Percentiles rank a stretch among this genome's conserved stretches.
These are phyloP conservation scores for Enteromius paludinosus DNA, from an alignment of 2,797 vertebrate genomes.

Conservation along the genomic window DNA sequence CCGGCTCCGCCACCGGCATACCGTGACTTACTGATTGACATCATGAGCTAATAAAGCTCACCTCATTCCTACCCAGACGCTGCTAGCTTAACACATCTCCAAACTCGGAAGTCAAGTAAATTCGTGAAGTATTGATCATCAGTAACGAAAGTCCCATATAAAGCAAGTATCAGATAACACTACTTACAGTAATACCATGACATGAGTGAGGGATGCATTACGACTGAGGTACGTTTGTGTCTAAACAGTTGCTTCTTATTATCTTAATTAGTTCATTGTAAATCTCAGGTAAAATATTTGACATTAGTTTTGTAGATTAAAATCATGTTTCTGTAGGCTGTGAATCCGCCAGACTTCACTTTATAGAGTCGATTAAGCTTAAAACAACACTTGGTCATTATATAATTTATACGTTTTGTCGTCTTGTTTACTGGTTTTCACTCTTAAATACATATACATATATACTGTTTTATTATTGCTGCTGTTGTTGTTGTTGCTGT, in stretches of 20 bases:
- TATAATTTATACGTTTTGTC: background rate
- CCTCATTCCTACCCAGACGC: background rate
- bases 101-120: background rate
- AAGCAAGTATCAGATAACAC: background rate
- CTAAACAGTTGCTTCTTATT: background rate
- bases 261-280: background rate
- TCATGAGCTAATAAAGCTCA: background rate
- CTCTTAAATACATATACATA: no score
- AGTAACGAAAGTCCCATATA: background rate
- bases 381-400: background rate
- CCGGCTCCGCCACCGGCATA: conserved; percentile 6
- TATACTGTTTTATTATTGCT: no score
- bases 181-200: background rate
- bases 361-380: background rate
- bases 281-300: background rate
- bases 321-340: background rate
- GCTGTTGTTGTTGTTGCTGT: no score
- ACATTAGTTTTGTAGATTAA: background rate
- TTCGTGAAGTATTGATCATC: background rate
- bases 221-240: background rate
- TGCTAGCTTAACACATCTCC: no score
- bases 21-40: background rate
- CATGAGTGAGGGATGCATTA: background rate
- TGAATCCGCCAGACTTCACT: background rate
- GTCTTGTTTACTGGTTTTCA: background rate